A percentile compares a stretch with the other conserved stretches of the same genome.
Evolutionary conservation across 1,140 invertebrate species (phyloP).

Genomic region (Calliopsis andreniformis): DNA sequence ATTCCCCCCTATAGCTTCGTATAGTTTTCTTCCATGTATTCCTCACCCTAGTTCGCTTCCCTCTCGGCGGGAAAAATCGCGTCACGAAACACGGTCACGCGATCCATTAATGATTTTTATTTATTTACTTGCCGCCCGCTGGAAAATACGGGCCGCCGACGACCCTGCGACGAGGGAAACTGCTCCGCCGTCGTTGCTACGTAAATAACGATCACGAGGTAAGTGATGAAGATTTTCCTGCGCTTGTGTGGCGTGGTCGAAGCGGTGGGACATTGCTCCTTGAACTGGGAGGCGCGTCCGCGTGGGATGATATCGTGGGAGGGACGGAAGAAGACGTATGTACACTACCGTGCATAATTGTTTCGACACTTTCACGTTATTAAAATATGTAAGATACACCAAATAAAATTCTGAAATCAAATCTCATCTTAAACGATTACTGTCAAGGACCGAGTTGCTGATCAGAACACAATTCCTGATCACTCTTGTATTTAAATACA

Average conservation of each 20-base stretch:
- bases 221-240: conserved; percentile 28
- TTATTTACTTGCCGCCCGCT: conserved; percentile 25
- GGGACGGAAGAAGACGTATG: no score
- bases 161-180: background rate
- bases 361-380: no score
- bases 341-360: no score
- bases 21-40: background rate
- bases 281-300: no score
- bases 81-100: conserved; percentile 37
- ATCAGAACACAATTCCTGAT: no score
- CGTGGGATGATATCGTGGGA: no score
- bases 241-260: background rate
- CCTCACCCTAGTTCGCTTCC: no score
- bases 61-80: background rate
- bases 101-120: conserved; percentile 38
- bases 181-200: background rate
- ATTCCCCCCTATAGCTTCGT: background rate
- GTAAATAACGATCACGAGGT: conserved; percentile 14
- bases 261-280: background rate
- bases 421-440: no score
- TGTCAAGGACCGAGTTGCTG: no score
- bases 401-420: no score
- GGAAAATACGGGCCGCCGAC: conserved; percentile 9
- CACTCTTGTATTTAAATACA: no score
- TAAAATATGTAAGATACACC: no score